Base-by-base conservation (phyloP, 2,113 vertebrate genomes). In the Dromas ardeola region DNA sequence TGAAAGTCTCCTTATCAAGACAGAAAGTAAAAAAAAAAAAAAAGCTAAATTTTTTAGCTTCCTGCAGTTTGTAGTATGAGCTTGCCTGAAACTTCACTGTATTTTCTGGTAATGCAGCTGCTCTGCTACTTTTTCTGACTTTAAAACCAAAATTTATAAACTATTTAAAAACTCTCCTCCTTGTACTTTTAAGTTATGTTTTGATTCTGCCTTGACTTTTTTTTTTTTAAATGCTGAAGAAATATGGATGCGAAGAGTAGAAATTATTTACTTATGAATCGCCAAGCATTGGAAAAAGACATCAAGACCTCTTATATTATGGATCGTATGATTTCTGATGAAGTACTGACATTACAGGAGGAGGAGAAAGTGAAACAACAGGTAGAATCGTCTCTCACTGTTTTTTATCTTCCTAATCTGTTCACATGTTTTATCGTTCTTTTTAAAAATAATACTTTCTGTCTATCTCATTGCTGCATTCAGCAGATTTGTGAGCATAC, bases 291-390 rank as follows among this genome's bases (percentile, higher is more conserved):
- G 97, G 99, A 99, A 97, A 98, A 98, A 93, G 99, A 99, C 93
- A 99, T 99, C 91, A 99, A 99, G 93, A 98, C 99, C 34, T 87
- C 98, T 42, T 99, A 99, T 81, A 98, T 99, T 95, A 99, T 99
- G 99, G 99, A 99, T 94, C 98, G 96, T 95, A 99, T 99, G 99
- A 97, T 99, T 98, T 98, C 97, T 76, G 99, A 99, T 4, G 98
- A 98, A 21, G 98, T 98, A 49, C 97, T 99, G 78, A 99, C 98
- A 1, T 55, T 80, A 34, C 97, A 98, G 5, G 99, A 99, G 83
- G 99, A 99, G 63, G 99, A 99, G 53, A 98, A 70, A 93, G 98
- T 99, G 56, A 98, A 83, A 94, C 97, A 95, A 63, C 97, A 98
- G 99, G 99, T 99, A 96, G 86, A 96, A 74, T 27, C 1, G 2